Evolutionary conservation across 2,797 vertebrate genomes (phyloP).

Genomic region (Sphenodon punctatus): DNA sequence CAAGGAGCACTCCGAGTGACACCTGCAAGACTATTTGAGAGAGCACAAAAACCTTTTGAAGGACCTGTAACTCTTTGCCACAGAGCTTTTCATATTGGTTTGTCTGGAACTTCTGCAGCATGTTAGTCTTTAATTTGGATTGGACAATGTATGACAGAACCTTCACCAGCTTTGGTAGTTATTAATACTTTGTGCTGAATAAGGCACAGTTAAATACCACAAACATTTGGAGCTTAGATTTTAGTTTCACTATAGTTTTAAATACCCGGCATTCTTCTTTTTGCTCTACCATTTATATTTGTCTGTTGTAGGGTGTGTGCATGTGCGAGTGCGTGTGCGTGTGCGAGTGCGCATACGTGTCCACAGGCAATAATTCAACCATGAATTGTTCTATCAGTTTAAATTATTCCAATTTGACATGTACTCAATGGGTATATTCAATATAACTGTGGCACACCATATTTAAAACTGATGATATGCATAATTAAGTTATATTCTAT

Average conservation of each 20-base stretch:
- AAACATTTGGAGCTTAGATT: background rate
- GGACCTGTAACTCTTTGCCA: background rate
- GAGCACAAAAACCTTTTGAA: rapidly evolving
- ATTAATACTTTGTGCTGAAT: background rate
- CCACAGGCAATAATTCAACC: too few relatives aligned
- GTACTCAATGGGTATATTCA: too few relatives aligned
- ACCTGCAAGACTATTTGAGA: background rate
- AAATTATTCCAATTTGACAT: too few relatives aligned
- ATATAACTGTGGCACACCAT: too few relatives aligned
- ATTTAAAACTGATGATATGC: too few relatives aligned
- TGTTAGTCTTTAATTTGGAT: background rate
- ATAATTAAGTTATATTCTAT: too few relatives aligned
- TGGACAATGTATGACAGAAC: too few relatives aligned
- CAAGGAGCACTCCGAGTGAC: background rate
- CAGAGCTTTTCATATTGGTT: background rate
- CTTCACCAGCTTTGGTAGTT: background rate
- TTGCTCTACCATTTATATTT: background rate
- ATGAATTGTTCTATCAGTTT: too few relatives aligned
- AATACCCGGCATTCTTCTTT: background rate
- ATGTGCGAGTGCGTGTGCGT: too few relatives aligned
- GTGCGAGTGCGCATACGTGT: too few relatives aligned
- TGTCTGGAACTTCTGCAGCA: background rate
- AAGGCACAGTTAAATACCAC: background rate
- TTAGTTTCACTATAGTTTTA: background rate
- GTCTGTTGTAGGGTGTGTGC: background rate